phyloP scores from a whole-genome alignment of 2,113 vertebrate genomes.

The Tachysurus fulvidraco region DNA sequence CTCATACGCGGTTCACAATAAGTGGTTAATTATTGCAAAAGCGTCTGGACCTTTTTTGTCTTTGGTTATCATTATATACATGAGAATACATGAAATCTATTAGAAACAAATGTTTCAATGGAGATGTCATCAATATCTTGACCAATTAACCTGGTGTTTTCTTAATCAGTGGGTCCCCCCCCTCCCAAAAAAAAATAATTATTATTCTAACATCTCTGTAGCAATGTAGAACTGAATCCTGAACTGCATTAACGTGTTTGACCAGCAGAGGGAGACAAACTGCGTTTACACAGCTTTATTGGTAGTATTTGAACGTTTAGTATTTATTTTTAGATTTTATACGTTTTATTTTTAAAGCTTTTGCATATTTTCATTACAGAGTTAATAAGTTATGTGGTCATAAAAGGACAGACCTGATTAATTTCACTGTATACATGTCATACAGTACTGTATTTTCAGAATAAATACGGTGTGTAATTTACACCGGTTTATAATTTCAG shows the following conservation, averaged over 20 bases:
- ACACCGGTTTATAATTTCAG: neutral
- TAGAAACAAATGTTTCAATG: neutral
- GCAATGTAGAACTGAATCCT: neutral
- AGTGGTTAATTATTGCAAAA: neutral
- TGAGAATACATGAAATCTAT: neutral
- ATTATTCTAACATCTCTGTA: neutral
- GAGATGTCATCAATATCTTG: neutral
- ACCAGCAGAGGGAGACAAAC: slow-evolving; percentile 44
- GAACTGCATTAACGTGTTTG: neutral
- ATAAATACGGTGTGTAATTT: neutral
- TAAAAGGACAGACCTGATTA: neutral
- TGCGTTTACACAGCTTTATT: neutral
- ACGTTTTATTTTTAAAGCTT: too few species aligned
- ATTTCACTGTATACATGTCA: neutral
- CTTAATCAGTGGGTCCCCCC: neutral
- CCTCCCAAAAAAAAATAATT: too few species aligned
- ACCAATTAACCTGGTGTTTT: neutral
- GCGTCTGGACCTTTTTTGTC: neutral
- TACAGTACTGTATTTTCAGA: neutral
- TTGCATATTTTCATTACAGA: neutral
- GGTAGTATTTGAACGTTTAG: neutral
- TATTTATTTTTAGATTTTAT: too few species aligned
- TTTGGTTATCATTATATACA: neutral
- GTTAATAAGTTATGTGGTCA: neutral
- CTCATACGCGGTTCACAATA: neutral